Evolutionary conservation across 2,797 vertebrate genomes (phyloP).

Genomic region (Danio kyathit): DNA sequence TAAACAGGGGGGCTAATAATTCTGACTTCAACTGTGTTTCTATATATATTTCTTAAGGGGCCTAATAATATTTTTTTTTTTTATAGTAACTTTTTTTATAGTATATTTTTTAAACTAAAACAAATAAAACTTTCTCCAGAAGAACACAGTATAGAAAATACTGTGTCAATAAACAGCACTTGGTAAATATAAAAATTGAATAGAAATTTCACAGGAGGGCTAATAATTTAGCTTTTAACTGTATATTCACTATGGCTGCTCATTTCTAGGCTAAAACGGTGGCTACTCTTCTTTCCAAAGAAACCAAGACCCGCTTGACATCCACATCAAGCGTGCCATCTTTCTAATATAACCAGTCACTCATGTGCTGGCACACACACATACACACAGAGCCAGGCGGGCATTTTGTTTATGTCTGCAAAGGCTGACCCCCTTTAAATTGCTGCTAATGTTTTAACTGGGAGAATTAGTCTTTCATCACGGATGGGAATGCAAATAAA

Average conservation of each 20-base stretch:
- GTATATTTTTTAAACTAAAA: no score
- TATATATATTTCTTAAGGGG: no score
- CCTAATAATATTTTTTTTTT: no score
- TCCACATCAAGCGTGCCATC: slow-evolving; percentile 56
- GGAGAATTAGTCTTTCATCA: slow-evolving; percentile 99
- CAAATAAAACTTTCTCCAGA: no score
- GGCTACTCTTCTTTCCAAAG: slow-evolving; percentile 37
- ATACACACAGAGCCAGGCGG: slow-evolving; percentile 28
- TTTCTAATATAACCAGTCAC: slow-evolving; percentile 71
- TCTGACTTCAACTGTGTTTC: no score
- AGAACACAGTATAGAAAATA: no score
- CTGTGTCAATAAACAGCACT: no score
- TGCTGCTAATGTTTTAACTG: slow-evolving; percentile 99
- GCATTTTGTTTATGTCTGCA: slow-evolving; percentile 86
- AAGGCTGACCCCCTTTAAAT: slow-evolving; percentile 94
- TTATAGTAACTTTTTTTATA: no score
- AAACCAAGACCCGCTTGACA: slow-evolving; percentile 51
- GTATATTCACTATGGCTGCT: slow-evolving; percentile 8
- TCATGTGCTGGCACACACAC: slow-evolving; percentile 38
- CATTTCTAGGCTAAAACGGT: slow-evolving; percentile 39
- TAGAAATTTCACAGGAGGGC: no score
- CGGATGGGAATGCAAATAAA: slow-evolving; percentile 95
- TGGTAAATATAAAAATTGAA: no score
- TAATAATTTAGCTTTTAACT: no score
- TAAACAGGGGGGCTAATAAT: no score